These are phyloP conservation scores for Toxotes lorentzi DNA, from an alignment of 2,797 vertebrate genomes.

Conservation along the genomic window DNA sequence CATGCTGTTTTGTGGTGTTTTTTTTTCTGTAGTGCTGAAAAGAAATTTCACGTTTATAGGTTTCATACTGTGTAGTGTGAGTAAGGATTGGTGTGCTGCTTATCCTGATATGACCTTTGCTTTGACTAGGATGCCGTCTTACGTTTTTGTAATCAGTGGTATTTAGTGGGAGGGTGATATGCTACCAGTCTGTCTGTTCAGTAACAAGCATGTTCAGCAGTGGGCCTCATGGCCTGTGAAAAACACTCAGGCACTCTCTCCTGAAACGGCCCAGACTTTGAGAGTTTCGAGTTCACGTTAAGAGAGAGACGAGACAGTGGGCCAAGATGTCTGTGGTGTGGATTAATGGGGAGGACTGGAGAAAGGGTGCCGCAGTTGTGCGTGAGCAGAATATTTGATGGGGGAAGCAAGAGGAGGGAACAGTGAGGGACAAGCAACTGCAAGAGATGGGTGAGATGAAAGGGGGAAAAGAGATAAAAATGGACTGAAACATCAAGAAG, in stretches of 20 bases:
- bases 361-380: conserved; percentile 91
- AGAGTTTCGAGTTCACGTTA: conserved; percentile 72
- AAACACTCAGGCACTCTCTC: conserved; percentile 48
- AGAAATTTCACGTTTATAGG: conserved; percentile 26
- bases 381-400: conserved; percentile 94
- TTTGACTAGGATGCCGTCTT: conserved; percentile 24
- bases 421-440: conserved; percentile 80
- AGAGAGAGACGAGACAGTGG: conserved; percentile 84
- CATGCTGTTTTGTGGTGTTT: conserved; percentile 23
- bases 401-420: conserved; percentile 85
- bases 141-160: conserved; percentile 33
- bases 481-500: conserved; percentile 57
- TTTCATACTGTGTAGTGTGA: conserved; percentile 20
- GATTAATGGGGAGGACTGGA: conserved; percentile 93
- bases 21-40: conserved; percentile 20
- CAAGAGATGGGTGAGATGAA: conserved; percentile 70
- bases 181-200: conserved; percentile 46
- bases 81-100: neutral
- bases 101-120: conserved; percentile 65
- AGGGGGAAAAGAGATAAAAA: conserved; percentile 46
- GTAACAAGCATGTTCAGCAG: conserved; percentile 59
- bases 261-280: conserved; percentile 65
- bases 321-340: conserved; percentile 89
- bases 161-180: conserved; percentile 42
- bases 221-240: conserved; percentile 65